Evolutionary conservation across 1,140 invertebrate species (phyloP), one percentile per base, ranked within the genome.

Genomic region (Glossosoma conforme): DNA sequence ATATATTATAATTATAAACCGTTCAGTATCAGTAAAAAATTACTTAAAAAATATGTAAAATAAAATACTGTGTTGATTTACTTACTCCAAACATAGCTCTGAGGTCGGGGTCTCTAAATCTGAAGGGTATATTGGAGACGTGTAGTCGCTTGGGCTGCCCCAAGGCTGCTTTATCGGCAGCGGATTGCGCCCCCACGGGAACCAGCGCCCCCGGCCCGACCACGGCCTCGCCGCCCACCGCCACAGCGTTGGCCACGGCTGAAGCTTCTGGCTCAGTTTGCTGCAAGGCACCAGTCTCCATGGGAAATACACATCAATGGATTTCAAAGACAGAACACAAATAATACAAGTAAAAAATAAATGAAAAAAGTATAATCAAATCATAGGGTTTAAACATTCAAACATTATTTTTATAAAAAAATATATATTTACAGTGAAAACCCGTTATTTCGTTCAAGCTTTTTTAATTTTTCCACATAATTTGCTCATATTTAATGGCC

Each of bases 51-150:
- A n/a, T n/a, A n/a, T n/a, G n/a, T n/a, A n/a, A n/a, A n/a, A n/a
- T n/a, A n/a, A n/a, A n/a, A n/a, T n/a, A n/a, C n/a, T n/a, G n/a
- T n/a, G n/a, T n/a, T n/a, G n/a, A n/a, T n/a, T n/a, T 61, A 87
- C 89, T 85, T 79, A 98, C 95, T 76, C 93, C 94, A 79, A 98
- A 96, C 86, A 98, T 93, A 61, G 92, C 87, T 70, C 93, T 85
- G 49, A 99, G 81, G 76, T 98, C 96, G 43, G 93, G 93, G 78
- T 98, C 95, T 75, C 95, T 83, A 77, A 97, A 98, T 66, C 94
- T 80, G 79, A 99, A 98, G 58, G 96, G 96, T 81, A 98, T 99
- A 79, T 98, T 98, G 66, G 94, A 98, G 63, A 98, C 93, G 67
- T 94, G 92, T 54, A 92, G 81, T 62, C 88, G 80, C 70, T 93